Base-by-base conservation (phyloP, 2,888 invertebrate species). In the Acleris literana region DNA sequence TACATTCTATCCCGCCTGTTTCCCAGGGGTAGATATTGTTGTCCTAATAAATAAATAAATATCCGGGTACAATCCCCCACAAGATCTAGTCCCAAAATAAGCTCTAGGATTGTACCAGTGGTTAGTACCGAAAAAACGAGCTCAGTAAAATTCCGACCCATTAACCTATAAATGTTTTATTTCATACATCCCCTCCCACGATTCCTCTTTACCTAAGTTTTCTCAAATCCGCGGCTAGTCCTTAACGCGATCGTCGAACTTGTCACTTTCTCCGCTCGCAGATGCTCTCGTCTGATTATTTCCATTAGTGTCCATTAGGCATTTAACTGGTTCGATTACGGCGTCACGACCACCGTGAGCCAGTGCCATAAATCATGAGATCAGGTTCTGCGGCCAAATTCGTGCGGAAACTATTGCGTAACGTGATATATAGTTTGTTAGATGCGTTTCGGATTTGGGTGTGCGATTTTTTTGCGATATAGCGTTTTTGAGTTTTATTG, bases 281-380 rank as follows among this genome's bases (percentile, higher is more conserved):
- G 91, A 92, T 90, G 86, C 77, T 84, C 86, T 85, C 84, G 81
- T 74, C 77, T 77, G 89, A 91, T 91, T 84, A 90, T 87, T 86
- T 85, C 88, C 89, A 92, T 91, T 91, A 92, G 88, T 82, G 85
- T 84, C 91, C 91, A 92, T 92, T 92, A 91, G 86, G 85, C 83
- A 84, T 90, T 88, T 90, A 88, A 87, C 90, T 88, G 84, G 89
- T 90, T 89, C 87, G 88, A 90, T 88, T 87, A 86, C 87, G 80
- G 74, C 81, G 87, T 87, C 91, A 90, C 89, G 88, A 88, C 80
- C 75, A 77, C 76, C 73, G 77, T 83, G 85, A 82, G 85, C 84
- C 80, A 83, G 82, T 80, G 76, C 73, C 76, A 88, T 89, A 88
- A 86, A 90, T 90, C 90, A 91, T 85, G 80, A 76, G 73, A 81